phyloP scores from a whole-genome alignment of 2,113 vertebrate species.

The Malurus cyaneus region DNA sequence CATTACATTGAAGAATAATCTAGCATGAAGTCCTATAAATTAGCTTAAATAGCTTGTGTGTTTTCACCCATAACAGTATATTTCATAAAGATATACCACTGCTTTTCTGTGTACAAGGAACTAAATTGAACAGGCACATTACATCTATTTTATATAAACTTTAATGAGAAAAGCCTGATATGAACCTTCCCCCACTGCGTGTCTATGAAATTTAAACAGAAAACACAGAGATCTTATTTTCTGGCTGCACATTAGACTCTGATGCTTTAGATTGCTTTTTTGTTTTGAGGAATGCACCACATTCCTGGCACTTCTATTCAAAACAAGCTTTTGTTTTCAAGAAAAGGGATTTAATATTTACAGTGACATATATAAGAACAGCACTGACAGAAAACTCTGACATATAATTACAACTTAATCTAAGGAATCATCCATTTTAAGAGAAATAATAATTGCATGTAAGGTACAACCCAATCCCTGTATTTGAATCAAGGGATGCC shows the following conservation, averaged over 20 bases:
- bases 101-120: conserved; percentile 1
- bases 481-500: background rate
- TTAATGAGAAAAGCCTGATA: conserved; percentile 20
- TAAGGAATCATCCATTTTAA: background rate
- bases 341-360: background rate
- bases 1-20: conserved; percentile 59
- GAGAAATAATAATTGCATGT: background rate
- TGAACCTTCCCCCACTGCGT: background rate
- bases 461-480: background rate
- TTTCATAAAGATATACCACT: conserved; percentile 35
- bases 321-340: background rate
- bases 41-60: conserved; percentile 44
- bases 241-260: background rate
- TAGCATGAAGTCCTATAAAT: conserved; percentile 60
- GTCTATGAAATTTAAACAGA: background rate
- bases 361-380: background rate
- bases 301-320: background rate
- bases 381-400: background rate
- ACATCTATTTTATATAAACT: conserved; percentile 8
- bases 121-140: conserved; percentile 15
- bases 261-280: background rate
- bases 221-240: background rate
- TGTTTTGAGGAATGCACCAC: background rate
- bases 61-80: conserved; percentile 50
- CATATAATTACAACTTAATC: background rate